These are phyloP conservation scores for Hypothenemus hampei DNA, from an alignment of 1,140 invertebrate species.

Conservation along the genomic window DNA sequence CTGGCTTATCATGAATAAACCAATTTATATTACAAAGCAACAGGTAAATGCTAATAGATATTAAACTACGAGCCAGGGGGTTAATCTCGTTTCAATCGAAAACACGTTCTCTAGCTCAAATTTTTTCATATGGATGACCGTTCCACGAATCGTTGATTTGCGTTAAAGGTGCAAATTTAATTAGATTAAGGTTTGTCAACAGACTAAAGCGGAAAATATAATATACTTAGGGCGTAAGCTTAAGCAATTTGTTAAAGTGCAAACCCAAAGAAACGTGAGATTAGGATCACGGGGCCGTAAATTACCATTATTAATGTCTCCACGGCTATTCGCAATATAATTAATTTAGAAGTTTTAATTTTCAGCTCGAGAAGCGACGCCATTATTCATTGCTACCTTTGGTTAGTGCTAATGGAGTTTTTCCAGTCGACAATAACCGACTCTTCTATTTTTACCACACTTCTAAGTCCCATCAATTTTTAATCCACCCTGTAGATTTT, in stretches of 20 bases:
- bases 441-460: no score
- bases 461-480: no score
- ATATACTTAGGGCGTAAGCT: constrained; percentile 28
- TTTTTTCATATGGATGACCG: no score
- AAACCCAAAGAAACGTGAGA: constrained; percentile 32
- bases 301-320: constrained; percentile 32
- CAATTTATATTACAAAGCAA: constrained; percentile 93
- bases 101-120: no score
- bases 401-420: no score
- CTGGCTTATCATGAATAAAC: constrained; percentile 94
- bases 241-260: constrained; percentile 32
- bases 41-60: constrained; percentile 72
- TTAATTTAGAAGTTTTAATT: constrained; percentile 32
- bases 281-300: constrained; percentile 29
- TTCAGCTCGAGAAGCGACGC: constrained; percentile 7
- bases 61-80: no score
- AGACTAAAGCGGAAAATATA: constrained; percentile 18
- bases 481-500: no score
- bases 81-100: no score
- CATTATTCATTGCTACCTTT: constrained; percentile 14
- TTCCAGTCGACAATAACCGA: no score
- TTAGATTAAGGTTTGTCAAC: constrained; percentile 28
- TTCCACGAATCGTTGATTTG: no score
- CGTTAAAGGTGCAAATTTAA: constrained; percentile 14
- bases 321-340: constrained; percentile 27